Evolutionary conservation across 2,888 invertebrate species (phyloP).

Genomic region (Drosophila cognata): DNA sequence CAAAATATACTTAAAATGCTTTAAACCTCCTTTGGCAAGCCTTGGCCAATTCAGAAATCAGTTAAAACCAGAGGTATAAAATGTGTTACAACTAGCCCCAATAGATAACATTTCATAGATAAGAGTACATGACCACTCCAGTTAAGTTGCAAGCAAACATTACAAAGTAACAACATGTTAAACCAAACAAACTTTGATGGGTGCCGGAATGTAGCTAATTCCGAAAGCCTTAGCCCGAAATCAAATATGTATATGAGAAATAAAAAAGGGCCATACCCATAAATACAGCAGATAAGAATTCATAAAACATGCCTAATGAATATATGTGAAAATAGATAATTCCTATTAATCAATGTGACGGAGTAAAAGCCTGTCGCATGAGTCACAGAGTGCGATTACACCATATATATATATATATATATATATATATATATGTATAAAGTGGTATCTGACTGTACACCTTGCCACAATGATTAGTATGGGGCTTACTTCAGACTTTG

Average conservation of each 20-base stretch:
- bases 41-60: constrained; percentile 13
- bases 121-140: constrained; percentile 14
- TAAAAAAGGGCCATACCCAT: background rate
- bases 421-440: background rate
- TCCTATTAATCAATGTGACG: constrained; percentile 60
- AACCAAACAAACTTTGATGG: background rate
- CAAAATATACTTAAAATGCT: background rate
- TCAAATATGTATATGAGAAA: background rate
- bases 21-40: constrained; percentile 5
- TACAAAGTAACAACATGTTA: constrained; percentile 15
- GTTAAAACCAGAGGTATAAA: background rate
- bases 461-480: constrained; percentile 34
- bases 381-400: constrained; percentile 41
- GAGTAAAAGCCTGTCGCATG: constrained; percentile 32
- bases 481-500: constrained; percentile 51
- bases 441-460: constrained; percentile 37
- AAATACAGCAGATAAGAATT: constrained; percentile 10
- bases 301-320: constrained; percentile 3
- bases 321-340: constrained; percentile 11
- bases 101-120: constrained; percentile 44
- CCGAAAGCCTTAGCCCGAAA: background rate
- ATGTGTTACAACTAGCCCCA: constrained; percentile 37
- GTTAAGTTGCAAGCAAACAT: constrained; percentile 4
- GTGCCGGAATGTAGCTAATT: background rate
- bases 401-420: background rate